phyloP scores from a whole-genome alignment of 1,140 invertebrate species.

The Caenorhabditis remanei region DNA sequence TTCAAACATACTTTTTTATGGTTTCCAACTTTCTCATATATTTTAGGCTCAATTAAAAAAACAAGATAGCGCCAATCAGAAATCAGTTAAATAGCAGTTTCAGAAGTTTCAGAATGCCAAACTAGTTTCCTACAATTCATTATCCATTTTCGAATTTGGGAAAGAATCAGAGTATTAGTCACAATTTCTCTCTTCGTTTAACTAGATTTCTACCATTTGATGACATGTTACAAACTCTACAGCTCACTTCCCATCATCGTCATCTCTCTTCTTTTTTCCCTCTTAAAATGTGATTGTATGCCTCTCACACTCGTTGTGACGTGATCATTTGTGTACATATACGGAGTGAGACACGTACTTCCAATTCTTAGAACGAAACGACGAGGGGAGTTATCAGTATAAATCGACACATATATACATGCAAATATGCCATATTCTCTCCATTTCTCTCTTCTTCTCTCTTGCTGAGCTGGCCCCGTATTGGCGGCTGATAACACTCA shows the following conservation, averaged over 20 bases:
- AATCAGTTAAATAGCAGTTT: background rate
- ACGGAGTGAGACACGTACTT: background rate
- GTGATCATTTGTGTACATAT: conserved; percentile 33
- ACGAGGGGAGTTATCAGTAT: conserved; percentile 13
- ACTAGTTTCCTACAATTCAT: too few relatives aligned
- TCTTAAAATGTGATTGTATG: conserved; percentile 2
- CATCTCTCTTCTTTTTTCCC: background rate
- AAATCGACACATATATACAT: conserved; percentile 48
- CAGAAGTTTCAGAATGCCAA: background rate
- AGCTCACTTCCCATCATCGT: conserved; percentile 9
- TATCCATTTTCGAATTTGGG: too few relatives aligned
- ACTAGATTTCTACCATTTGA: background rate
- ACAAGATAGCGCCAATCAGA: too few relatives aligned
- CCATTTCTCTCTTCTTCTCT: background rate
- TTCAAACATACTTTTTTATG: background rate
- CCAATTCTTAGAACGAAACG: conserved; percentile 37
- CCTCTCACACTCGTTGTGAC: conserved; percentile 1
- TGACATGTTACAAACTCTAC: background rate
- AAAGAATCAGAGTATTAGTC: background rate
- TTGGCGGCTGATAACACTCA: conserved; percentile 44
- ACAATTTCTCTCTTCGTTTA: background rate
- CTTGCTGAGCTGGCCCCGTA: conserved; percentile 27
- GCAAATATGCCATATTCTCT: conserved; percentile 31
- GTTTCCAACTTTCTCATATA: background rate
- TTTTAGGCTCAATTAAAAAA: too few relatives aligned